These are phyloP conservation scores for Malurus splendens DNA, from an alignment of 2,797 vertebrate species.

Conservation along the genomic window DNA sequence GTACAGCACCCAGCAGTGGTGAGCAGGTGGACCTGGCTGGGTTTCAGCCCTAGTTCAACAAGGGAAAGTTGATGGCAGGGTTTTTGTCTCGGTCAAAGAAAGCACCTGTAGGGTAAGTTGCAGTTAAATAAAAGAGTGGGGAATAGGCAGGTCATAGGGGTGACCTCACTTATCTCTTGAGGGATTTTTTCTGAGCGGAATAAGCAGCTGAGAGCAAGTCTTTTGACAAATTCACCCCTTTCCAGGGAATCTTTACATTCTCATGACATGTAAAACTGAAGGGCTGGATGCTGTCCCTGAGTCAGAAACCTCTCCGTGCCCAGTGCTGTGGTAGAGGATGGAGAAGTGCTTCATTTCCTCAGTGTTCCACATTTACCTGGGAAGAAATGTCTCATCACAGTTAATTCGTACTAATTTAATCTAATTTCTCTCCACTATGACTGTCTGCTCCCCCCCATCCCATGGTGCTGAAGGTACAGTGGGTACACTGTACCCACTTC, in stretches of 20 bases:
- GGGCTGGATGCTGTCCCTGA: not conserved
- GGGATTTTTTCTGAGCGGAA: not conserved
- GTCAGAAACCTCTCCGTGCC: not conserved
- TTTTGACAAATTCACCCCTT: not conserved
- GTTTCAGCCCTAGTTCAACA: not conserved
- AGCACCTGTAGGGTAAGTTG: not conserved
- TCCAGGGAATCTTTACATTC: not conserved
- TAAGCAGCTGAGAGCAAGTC: not conserved
- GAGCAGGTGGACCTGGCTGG: not conserved
- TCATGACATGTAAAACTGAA: not conserved
- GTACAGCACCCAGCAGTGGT: not conserved
- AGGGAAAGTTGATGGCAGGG: not conserved
- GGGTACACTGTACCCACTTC: too few relatives aligned
- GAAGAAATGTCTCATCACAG: not conserved
- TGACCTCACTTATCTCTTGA: not conserved
- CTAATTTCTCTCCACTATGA: not conserved
- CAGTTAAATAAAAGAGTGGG: not conserved
- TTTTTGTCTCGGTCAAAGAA: not conserved
- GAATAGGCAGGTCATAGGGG: not conserved
- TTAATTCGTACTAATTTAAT: not conserved
- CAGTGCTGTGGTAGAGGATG: not conserved
- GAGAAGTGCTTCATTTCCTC: not conserved
- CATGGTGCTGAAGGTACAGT: fast-evolving
- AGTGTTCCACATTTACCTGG: not conserved
- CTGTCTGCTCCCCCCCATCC: not conserved